Percentiles rank a stretch among this genome's conserved stretches.
Evolutionary conservation across 2,888 invertebrate genomes (phyloP).

Genomic region (Athalia circularis): DNA sequence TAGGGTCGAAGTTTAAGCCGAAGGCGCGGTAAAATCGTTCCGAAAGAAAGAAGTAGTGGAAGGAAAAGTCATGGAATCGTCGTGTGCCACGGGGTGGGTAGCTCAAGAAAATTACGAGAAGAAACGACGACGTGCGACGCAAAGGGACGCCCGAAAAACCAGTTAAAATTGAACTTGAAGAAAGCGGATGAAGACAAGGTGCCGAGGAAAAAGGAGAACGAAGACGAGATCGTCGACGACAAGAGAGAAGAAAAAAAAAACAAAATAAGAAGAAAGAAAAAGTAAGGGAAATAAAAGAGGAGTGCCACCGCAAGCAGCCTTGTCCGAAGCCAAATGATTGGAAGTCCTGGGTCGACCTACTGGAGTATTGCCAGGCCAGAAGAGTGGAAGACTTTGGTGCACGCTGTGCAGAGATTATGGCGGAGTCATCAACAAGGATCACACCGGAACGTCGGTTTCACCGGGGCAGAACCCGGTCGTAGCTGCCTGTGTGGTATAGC

Average conservation of each 20-base stretch:
- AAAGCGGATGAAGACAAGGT: constrained; percentile 2
- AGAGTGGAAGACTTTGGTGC: neutral
- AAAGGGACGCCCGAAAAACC: neutral
- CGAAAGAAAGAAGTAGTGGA: neutral
- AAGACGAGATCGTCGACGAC: neutral
- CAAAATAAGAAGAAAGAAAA: neutral
- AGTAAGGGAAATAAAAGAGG: neutral
- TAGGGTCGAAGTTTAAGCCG: constrained; percentile 32
- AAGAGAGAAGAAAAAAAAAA: neutral
- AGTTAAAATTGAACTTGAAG: constrained; percentile 37
- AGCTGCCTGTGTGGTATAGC: too few species aligned
- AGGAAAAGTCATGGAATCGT: too few species aligned
- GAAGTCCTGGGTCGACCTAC: constrained; percentile 31
- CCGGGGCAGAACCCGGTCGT: neutral
- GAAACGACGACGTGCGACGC: neutral
- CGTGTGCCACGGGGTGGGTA: neutral
- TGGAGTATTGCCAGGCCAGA: constrained; percentile 34
- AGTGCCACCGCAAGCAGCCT: constrained; percentile 27
- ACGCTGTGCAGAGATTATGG: constrained; percentile 28
- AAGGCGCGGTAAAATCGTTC: neutral
- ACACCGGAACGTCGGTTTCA: constrained; percentile 33
- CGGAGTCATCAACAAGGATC: constrained; percentile 43
- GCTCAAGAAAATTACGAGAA: neutral
- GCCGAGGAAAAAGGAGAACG: neutral
- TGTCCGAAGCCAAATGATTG: constrained; percentile 40